Base-by-base conservation (phyloP, 30 jellyfish, hydroid and myxozoan genomes). In the Nemopilema nomurai region DNA sequence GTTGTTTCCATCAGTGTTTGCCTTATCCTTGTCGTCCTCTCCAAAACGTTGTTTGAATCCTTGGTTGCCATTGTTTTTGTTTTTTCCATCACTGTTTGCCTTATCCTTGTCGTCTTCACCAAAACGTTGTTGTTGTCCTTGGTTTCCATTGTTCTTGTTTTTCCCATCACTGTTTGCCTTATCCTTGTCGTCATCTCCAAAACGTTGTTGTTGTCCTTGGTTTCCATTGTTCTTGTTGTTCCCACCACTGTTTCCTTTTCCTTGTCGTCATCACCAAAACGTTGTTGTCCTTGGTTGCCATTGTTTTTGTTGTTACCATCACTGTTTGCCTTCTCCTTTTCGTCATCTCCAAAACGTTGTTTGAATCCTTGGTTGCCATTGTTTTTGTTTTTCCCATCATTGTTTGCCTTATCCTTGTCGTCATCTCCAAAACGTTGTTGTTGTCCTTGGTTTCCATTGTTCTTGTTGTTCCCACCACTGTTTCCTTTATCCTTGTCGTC, bases 171-270 rank as follows among this genome's bases (percentile, higher is more conserved):
- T 65, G 18, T 71, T 28, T 31, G 13, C 77, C 3, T 67, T 22
- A 18, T 17, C 49, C 32, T 67, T 67, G 68, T 74, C 71, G 22
- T 74, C 29, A 21, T 52, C 76, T 49, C 33, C 81, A 31, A 71
- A 71, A 8, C 65, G 64, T 71, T 71, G 81, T 6, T 71, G 33
- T 4, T 71, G 16, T 19, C 66, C 50, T n/a, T 71, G 81, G 81
- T 71, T 71, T 23, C 50, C 66, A 16, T 30, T 65, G 8, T 71
- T 26, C 4, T 67, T 67, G 22, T 67, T 28, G 4, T 67, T 67
- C 6, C 24, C 77, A 1, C 50, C 50, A n/a, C 50, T 18, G 18
- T 18, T 26, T 67, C 31, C 33, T 21, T 18, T 18, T 17, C 18
- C 24, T 67, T 26, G 33, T 26, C 77, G 19, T 67, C 22, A 16